These are phyloP conservation scores for Motacilla alba DNA, from an alignment of 2,113 vertebrate species.

Conservation along the genomic window DNA sequence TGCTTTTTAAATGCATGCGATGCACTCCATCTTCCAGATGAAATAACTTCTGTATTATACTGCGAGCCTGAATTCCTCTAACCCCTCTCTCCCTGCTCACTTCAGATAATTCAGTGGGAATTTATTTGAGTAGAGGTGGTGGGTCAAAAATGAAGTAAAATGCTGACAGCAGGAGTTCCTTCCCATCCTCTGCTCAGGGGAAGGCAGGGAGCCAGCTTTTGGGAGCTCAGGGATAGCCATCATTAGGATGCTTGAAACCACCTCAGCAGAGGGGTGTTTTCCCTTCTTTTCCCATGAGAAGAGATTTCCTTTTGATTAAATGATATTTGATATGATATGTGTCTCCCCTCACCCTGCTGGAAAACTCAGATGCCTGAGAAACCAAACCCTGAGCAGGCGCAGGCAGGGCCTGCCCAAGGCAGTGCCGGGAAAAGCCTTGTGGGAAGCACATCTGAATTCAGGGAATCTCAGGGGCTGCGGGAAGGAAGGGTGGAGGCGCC, in stretches of 20 bases:
- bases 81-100: not conserved
- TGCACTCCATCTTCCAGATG: constrained; percentile 38
- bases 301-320: not conserved
- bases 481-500: not conserved
- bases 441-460: not conserved
- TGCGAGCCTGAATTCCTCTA: not conserved
- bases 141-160: constrained; percentile 51
- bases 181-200: not conserved
- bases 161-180: constrained; percentile 31
- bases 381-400: accelerated
- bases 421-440: not conserved
- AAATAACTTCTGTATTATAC: constrained; percentile 46
- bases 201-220: not conserved
- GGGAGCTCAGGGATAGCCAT: not conserved
- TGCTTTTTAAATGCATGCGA: constrained; percentile 50
- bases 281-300: not conserved
- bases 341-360: not conserved
- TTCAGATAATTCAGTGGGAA: constrained; percentile 47
- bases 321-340: not conserved
- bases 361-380: not conserved
- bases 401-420: not conserved
- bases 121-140: constrained; percentile 49
- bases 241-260: not conserved
- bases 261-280: not conserved
- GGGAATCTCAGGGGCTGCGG: not conserved